phyloP scores from a whole-genome alignment of 2,113 vertebrate genomes.

The Labeo catla region DNA sequence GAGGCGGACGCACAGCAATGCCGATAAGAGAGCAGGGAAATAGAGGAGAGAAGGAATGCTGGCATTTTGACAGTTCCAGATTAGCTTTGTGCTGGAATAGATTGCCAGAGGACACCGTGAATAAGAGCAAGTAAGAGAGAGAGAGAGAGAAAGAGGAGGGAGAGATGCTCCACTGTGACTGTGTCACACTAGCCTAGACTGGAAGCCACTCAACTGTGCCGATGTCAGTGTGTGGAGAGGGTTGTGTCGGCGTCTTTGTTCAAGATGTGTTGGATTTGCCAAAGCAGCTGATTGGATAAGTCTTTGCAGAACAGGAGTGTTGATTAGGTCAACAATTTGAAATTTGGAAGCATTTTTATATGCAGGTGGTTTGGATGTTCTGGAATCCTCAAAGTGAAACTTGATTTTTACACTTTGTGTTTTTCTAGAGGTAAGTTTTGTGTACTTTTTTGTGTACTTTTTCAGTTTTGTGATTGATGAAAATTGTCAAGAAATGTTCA shows the following conservation, averaged over 20 bases:
- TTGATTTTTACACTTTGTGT: neutral
- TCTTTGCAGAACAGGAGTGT: constrained; percentile 1
- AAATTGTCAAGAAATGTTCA: neutral
- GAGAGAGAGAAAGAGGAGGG: constrained; percentile 28
- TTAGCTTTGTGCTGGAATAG: constrained; percentile 63
- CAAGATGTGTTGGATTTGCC: constrained; percentile 11
- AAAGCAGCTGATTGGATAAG: neutral
- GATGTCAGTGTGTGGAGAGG: constrained; percentile 43
- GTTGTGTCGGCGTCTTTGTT: neutral
- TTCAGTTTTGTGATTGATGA: neutral
- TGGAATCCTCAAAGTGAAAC: constrained; percentile 9
- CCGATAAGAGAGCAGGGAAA: constrained; percentile 15
- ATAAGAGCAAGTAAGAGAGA: constrained; percentile 31
- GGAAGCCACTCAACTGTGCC: constrained; percentile 34
- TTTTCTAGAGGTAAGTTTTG: constrained; percentile 34
- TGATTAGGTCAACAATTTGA: neutral
- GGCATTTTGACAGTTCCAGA: constrained; percentile 62
- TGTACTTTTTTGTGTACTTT: neutral
- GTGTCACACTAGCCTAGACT: constrained; percentile 55
- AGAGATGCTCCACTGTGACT: constrained; percentile 58
- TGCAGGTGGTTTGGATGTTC: constrained; percentile 1
- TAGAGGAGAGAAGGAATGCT: constrained; percentile 35
- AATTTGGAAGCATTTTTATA: constrained; percentile 1
- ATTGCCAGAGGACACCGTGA: constrained; percentile 57
- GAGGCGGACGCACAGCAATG: constrained; percentile 3